A percentile compares a stretch with the other conserved stretches of the same genome.
These are phyloP conservation scores for Oxycera nigricornis DNA, from an alignment of 2,888 invertebrate genomes.

Conservation along the genomic window DNA sequence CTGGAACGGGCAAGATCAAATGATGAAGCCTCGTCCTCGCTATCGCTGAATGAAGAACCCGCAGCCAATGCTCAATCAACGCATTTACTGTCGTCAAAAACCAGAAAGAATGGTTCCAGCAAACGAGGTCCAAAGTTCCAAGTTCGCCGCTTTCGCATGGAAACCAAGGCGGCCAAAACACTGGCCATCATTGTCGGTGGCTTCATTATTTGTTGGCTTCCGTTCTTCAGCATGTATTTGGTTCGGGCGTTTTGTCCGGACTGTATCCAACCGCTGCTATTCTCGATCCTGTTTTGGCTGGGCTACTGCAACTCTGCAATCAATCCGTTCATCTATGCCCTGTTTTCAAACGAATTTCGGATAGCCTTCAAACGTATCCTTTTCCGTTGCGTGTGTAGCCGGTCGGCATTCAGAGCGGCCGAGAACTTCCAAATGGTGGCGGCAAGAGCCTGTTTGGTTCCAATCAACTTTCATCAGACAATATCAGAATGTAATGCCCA, in stretches of 20 bases:
- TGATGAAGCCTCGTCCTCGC: slow-evolving; percentile 14
- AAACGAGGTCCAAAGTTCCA: slow-evolving; percentile 88
- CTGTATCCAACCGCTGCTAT: slow-evolving; percentile 84
- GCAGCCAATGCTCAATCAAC: slow-evolving; percentile 63
- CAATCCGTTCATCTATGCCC: slow-evolving; percentile 93
- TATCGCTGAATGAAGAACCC: not conserved
- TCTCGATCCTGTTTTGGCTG: slow-evolving; percentile 94
- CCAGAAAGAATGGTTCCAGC: slow-evolving; percentile 66
- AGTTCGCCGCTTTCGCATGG: slow-evolving; percentile 91
- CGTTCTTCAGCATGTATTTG: slow-evolving; percentile 95
- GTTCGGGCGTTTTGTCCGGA: slow-evolving; percentile 86
- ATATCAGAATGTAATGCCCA: slow-evolving; percentile 60
- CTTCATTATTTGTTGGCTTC: slow-evolving; percentile 96
- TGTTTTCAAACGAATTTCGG: slow-evolving; percentile 93
- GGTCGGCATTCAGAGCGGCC: slow-evolving; percentile 61
- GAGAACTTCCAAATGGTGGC: slow-evolving; percentile 62
- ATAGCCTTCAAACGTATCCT: slow-evolving; percentile 93
- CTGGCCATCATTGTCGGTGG: slow-evolving; percentile 96
- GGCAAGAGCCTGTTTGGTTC: slow-evolving; percentile 59
- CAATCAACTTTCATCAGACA: slow-evolving; percentile 61
- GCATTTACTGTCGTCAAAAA: slow-evolving; percentile 3
- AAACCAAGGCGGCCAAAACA: slow-evolving; percentile 96
- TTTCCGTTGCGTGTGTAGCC: slow-evolving; percentile 79
- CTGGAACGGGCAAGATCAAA: not conserved
- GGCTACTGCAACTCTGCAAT: slow-evolving; percentile 97